Percentiles rank a stretch among this genome's conserved stretches.
Conservation (phyloP, 1,140 invertebrate species). For the Archegozetes longisetosus region DNA sequence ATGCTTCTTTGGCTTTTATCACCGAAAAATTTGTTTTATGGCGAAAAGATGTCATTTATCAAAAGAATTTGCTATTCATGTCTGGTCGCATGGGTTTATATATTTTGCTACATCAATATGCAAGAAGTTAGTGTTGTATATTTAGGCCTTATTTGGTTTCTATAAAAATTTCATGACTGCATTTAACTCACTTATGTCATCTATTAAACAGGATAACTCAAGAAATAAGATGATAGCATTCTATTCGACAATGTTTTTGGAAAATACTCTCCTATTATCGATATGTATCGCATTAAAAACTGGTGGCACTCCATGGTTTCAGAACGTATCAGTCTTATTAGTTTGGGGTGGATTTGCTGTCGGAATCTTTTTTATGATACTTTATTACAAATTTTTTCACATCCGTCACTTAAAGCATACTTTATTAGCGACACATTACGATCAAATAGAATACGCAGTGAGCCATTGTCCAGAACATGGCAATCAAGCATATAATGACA, state of each 20-base stretch:
- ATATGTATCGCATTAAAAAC: slow-evolving; percentile 38
- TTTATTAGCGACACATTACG: neutral
- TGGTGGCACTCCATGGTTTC: slow-evolving; percentile 36
- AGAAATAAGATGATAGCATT: slow-evolving; percentile 66
- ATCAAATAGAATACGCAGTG: neutral
- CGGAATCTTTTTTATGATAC: slow-evolving; percentile 62
- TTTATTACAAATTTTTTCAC: slow-evolving; percentile 67
- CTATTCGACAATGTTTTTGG: slow-evolving; percentile 78
- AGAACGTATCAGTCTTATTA: slow-evolving; percentile 39
- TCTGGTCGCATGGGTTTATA: slow-evolving; percentile 65
- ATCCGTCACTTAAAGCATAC: slow-evolving; percentile 16
- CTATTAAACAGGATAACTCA: slow-evolving; percentile 44
- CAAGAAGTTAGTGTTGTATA: slow-evolving; percentile 42
- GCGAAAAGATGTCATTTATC: slow-evolving; percentile 43
- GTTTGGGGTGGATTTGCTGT: slow-evolving; percentile 49
- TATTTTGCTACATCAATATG: slow-evolving; percentile 78
- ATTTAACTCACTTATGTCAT: too few relatives aligned
- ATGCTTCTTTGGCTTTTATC: slow-evolving; percentile 74
- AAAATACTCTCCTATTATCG: slow-evolving; percentile 57
- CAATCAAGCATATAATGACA: neutral
- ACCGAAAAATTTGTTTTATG: slow-evolving; percentile 63
- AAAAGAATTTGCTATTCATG: slow-evolving; percentile 49
- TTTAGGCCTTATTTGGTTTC: too few relatives aligned
- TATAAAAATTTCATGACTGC: too few relatives aligned
- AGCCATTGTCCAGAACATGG: slow-evolving; percentile 4